These are phyloP conservation scores for Halocaridina rubra DNA, from an alignment of 2,888 invertebrate genomes.

Conservation along the genomic window DNA sequence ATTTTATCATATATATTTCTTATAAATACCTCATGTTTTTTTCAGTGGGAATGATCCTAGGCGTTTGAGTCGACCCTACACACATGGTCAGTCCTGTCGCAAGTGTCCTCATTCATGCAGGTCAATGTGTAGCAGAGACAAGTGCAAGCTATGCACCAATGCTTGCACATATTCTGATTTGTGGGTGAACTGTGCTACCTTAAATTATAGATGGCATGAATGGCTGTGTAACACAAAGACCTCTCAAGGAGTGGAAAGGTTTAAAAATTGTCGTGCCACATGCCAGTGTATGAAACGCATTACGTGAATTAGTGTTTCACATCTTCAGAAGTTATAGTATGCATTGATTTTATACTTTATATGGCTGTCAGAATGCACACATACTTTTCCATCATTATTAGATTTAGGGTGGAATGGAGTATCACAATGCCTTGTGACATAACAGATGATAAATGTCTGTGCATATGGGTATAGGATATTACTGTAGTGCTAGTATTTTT, in stretches of 20 bases:
- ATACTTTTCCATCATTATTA: no score
- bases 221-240: slow-evolving; percentile 73
- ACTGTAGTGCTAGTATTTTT: no score
- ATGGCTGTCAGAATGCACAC: no score
- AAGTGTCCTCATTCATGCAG: slow-evolving; percentile 36
- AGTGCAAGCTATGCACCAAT: slow-evolving; percentile 76
- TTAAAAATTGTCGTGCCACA: slow-evolving; percentile 60
- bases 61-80: slow-evolving; percentile 42
- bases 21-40: no score
- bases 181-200: slow-evolving; percentile 79
- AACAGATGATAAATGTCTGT: no score
- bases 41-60: slow-evolving; percentile 57
- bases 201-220: slow-evolving; percentile 73
- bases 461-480: no score
- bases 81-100: slow-evolving; percentile 26
- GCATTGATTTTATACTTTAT: no score
- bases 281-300: slow-evolving; percentile 59
- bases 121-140: slow-evolving; percentile 30
- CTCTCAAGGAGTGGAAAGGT: slow-evolving; percentile 49
- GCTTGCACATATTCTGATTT: slow-evolving; percentile 77
- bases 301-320: no score
- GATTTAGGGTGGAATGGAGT: no score
- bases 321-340: no score
- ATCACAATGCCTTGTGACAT: no score
- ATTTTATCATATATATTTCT: no score